Evolutionary conservation across 2,888 invertebrate species (phyloP).

Genomic region (Cheilosia variabilis): DNA sequence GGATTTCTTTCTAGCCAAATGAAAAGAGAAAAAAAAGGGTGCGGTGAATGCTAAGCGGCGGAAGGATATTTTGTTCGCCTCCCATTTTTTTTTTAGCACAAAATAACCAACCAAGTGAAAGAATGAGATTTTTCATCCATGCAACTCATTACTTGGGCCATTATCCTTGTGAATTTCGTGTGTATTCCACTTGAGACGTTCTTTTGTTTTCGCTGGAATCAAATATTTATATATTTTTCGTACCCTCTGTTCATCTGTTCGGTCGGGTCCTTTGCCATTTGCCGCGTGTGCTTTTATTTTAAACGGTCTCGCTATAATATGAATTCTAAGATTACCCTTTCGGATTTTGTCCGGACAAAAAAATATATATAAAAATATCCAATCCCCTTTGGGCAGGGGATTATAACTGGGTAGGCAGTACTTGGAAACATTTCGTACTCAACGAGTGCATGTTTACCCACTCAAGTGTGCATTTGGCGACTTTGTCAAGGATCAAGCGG

Average conservation of each 20-base stretch:
- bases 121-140: constrained; percentile 73
- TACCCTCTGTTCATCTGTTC: constrained; percentile 8
- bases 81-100: constrained; percentile 28
- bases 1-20: constrained; percentile 44
- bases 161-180: constrained; percentile 76
- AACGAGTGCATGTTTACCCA: background rate
- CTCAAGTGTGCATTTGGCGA: constrained; percentile 22
- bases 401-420: background rate
- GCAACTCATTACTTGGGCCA: constrained; percentile 69
- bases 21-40: constrained; percentile 30
- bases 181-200: constrained; percentile 80
- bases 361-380: background rate
- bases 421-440: constrained; percentile 9
- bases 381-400: constrained; percentile 11
- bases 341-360: constrained; percentile 4
- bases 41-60: constrained; percentile 66
- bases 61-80: constrained; percentile 62
- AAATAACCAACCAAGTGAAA: constrained; percentile 69
- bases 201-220: constrained; percentile 77
- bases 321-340: constrained; percentile 60
- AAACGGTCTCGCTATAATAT: constrained; percentile 7
- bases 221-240: constrained; percentile 67
- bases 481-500: constrained; percentile 27
- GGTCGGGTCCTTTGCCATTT: constrained; percentile 64
- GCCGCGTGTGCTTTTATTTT: constrained; percentile 49